Evolutionary conservation across 1,140 invertebrate species (phyloP).

Genomic region (Lepidurus arcticus): DNA sequence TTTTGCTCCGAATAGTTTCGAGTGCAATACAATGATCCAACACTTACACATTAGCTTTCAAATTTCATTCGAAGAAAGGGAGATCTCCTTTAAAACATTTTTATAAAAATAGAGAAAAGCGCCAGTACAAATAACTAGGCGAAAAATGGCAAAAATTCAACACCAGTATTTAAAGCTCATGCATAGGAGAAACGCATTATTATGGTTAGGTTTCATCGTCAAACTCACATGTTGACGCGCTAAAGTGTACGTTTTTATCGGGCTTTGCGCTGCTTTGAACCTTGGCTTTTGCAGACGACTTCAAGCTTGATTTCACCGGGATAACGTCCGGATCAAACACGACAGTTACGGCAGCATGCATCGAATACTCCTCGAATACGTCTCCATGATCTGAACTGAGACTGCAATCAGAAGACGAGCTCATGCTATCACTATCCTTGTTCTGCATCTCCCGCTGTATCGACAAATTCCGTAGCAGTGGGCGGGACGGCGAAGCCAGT

Average conservation of each 20-base stretch:
- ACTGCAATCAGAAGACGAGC: too few relatives aligned
- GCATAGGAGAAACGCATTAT: too few relatives aligned
- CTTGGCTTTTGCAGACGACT: not conserved
- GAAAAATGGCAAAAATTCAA: not conserved
- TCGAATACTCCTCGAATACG: not conserved
- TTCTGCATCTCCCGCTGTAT: too few relatives aligned
- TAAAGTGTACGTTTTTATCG: not conserved
- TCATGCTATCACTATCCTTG: too few relatives aligned
- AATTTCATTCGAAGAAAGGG: not conserved
- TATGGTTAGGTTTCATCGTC: too few relatives aligned
- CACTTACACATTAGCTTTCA: not conserved
- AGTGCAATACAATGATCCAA: conserved; percentile 8
- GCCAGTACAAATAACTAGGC: not conserved
- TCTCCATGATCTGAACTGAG: not conserved
- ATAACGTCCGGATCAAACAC: not conserved
- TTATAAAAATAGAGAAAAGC: not conserved
- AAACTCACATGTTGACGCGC: not conserved
- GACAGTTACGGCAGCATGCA: not conserved
- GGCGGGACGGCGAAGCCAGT: not conserved
- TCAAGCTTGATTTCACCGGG: not conserved
- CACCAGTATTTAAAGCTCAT: too few relatives aligned
- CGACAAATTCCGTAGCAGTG: not conserved
- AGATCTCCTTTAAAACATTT: not conserved
- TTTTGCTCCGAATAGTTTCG: not conserved
- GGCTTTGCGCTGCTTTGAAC: not conserved